A percentile compares a stretch with the other conserved stretches of the same genome.
Evolutionary conservation across 1,140 invertebrate genomes (phyloP).

Genomic region (Tetramorium simillimum): DNA sequence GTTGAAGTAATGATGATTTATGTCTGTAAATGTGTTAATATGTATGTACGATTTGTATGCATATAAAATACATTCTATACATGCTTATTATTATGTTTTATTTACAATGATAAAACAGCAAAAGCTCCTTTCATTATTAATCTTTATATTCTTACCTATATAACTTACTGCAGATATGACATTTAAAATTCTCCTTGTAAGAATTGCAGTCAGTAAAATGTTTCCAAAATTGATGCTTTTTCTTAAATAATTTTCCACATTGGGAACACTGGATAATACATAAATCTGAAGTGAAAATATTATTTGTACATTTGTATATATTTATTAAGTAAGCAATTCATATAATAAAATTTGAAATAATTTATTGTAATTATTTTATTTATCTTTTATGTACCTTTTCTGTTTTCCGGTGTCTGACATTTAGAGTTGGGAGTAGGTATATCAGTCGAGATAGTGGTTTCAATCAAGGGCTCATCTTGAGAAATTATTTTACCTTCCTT

Average conservation of each 20-base stretch:
- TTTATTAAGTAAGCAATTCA: constrained; percentile 3
- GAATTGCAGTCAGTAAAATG: constrained; percentile 64
- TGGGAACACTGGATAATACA: constrained; percentile 68
- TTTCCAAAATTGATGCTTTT: constrained; percentile 69
- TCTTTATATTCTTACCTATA: constrained; percentile 72
- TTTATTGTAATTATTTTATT: neutral
- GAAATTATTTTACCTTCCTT: neutral
- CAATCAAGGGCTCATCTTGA: neutral
- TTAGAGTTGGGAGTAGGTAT: neutral
- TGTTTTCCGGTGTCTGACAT: neutral
- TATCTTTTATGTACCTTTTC: constrained; percentile 1
- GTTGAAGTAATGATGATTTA: constrained; percentile 69
- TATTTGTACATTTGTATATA: neutral
- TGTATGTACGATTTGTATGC: too few species aligned
- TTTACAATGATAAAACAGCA: neutral
- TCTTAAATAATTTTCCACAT: constrained; percentile 67
- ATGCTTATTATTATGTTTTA: neutral
- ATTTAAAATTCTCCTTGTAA: constrained; percentile 55
- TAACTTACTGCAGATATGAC: constrained; percentile 64
- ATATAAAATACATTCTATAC: neutral
- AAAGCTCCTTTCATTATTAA: neutral
- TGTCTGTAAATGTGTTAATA: constrained; percentile 67
- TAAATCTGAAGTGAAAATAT: constrained; percentile 60
- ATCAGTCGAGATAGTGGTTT: neutral
- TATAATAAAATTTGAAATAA: neutral